Evolutionary conservation across 2,797 vertebrate species (phyloP), one percentile per base, ranked within the genome.

Genomic region (Cichlasoma orientale): DNA sequence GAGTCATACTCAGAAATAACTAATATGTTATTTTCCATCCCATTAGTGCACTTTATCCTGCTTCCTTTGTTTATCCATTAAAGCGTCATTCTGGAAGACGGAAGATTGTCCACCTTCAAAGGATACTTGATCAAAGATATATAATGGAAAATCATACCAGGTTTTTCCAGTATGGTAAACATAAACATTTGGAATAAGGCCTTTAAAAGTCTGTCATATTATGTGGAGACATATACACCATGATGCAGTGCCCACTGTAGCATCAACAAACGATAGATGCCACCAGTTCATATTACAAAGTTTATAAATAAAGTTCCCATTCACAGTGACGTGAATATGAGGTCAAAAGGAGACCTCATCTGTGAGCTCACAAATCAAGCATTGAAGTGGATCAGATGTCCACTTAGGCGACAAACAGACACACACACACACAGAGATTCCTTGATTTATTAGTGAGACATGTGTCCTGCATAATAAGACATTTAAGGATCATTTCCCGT

Each of bases 1-100:
- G 72, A 77, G 77, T 68, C 74, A 82, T 75, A 52, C 69, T 85
- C 13, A 74, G 78, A 59, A 82, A 77, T 56, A 82, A 77, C 66
- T 47, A 36, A 58, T 71, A 53, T 75, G 59, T 72, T 78, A 78
- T 80, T 85, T 90, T 88, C 80, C 83, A 87, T 75, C 31, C 69
- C 59, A 79, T 87, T 72, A 78, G 56, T 55, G 59, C 5, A 25
- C 29, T 47, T 12, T 66, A 73, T 77, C 81, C 78, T 38, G 70
- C 77, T 78, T 76, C 71, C 75, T 81, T 79, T 90, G 82, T 86
- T 88, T 79, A 86, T 82, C 57, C 74, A 23, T 54, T 31, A 38
- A 54, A 80, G 29, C 76, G 56, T 76, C 56, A 12, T 74, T 14
- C 31, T 76, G 80, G 36, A 70, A 50, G 41, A 1, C 10, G 3